Base-by-base conservation (phyloP, 2,113 vertebrate genomes). In the Amazona vittata region DNA sequence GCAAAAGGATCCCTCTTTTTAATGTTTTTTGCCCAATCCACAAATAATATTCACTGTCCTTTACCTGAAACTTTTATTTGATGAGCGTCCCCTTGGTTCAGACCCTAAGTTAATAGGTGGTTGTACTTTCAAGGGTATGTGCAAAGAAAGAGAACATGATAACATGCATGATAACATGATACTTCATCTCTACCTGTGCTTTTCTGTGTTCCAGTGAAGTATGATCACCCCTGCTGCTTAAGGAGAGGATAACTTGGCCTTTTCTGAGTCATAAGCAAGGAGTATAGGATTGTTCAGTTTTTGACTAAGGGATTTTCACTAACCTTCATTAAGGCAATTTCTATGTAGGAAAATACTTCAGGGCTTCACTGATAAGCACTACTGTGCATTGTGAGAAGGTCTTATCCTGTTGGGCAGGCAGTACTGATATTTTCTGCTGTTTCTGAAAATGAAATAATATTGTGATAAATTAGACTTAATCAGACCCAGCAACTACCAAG, bases 101-200 rank as follows among this genome's bases (percentile, higher is more conserved):
- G 53, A 64, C 18, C 73, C 3, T 35, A 31, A 41, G 5, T 44
- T 44, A 64, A 6, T 33, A 71, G 63, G 12, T 44, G 8, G 1
- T 71, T 70, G 9, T 55, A 10, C 12, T 75, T 62, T 26, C 3
- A 12, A 47, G 9, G 0, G 11, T 71, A 15, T 53, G 2, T 73
- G 24, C 17, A 41, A 55, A 91, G 83, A 41, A 6, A 52, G 15
- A 76, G 15, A 53, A 22, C 20, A 47, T 31, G 3, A 8, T 5
- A 26, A 76, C 3, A 14, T 15, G 1, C 19, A 12, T 25, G 63
- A 4, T 1, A 53, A n/a, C 0, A 4, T 64, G 39, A 41, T 9
- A 41, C 4, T 10, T 64, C 10, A 21, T 59, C 47, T 55, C 8
- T 73, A 26, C 18, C 22, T 33, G 43, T 59, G 39, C n/a, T 63